A percentile compares a stretch with the other conserved stretches of the same genome.
Evolutionary conservation across 2,888 invertebrate species (phyloP).

Genomic region (Chrysina gloriosa): DNA sequence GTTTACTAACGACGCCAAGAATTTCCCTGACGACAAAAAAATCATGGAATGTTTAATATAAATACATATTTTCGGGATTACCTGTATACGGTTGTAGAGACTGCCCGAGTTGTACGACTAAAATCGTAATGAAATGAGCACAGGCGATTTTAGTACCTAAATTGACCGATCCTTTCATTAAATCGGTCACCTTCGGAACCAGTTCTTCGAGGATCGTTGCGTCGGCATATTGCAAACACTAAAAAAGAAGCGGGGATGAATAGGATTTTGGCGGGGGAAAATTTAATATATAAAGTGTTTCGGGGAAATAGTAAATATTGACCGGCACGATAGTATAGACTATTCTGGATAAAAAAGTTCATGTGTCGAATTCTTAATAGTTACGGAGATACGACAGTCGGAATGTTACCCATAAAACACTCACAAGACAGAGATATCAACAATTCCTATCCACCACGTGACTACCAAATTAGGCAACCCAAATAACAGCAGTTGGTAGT

Average conservation of each 20-base stretch:
- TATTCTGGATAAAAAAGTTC: too few species aligned
- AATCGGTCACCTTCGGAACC: slow-evolving; percentile 83
- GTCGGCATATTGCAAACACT: slow-evolving; percentile 80
- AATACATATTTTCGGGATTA: slow-evolving; percentile 30
- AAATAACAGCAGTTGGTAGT: too few species aligned
- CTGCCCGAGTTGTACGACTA: slow-evolving; percentile 67
- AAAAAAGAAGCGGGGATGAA: slow-evolving; percentile 52
- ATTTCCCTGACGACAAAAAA: slow-evolving; percentile 62
- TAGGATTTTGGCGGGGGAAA: too few species aligned
- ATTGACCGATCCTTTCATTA: slow-evolving; percentile 82
- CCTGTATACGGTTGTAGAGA: slow-evolving; percentile 72
- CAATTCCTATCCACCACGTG: too few species aligned
- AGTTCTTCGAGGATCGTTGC: slow-evolving; percentile 81
- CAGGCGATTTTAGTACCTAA: slow-evolving; percentile 87
- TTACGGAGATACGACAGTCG: too few species aligned
- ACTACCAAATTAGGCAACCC: too few species aligned
- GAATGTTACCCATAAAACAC: too few species aligned
- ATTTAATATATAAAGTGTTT: too few species aligned
- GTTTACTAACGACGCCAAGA: slow-evolving; percentile 74
- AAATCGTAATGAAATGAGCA: slow-evolving; percentile 81
- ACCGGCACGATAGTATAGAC: too few species aligned
- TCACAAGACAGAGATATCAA: too few species aligned
- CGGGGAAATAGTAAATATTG: too few species aligned
- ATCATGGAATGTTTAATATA: slow-evolving; percentile 3
- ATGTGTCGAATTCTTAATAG: too few species aligned